Evolutionary conservation across 2,888 invertebrate species (phyloP), one percentile per base, ranked within the genome.

Genomic region (Sisyra nigra): DNA sequence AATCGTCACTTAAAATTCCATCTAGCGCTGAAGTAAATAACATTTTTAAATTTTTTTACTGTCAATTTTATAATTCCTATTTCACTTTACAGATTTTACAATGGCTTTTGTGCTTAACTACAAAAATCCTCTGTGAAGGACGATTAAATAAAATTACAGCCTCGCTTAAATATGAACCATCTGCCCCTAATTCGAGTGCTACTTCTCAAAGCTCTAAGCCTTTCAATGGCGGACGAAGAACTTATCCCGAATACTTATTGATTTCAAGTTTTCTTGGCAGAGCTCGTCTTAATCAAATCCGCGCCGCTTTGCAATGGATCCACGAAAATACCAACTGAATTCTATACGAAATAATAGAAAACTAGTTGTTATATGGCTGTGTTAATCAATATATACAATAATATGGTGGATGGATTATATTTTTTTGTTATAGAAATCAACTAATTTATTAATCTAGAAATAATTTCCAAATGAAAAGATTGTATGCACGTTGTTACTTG

Each of bases 71-170:
- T 40, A 15, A 43, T 14, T 13, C 36, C 30, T 46, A 34, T 49
- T 31, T 48, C 39, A 48, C 54, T 47, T 54, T 53, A 11, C 50
- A 81, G 78, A 72, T 83, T 45, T 65, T 82, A 42, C 79, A 82
- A 53, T 83, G 82, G 82, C 63, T 83, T 29, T 62, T 83, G 48
- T 76, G 77, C 46, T 62, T 83, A 24, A 78, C 82, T 2, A 80
- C 81, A 7, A 83, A 83, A 66, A 71, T 82, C 11, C 66, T 83
- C 46, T 80, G 76, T 53, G 78, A 80, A 55, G 71, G 72, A 40
- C 64, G 65, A 17, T 52, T 63, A 17, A 53, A 52, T 18, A 58
- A 58, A 35, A 51, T 52, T 7, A 45, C 46, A 18, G 35, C 29
- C 7, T 24, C 24, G 7, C 13, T 33, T 14, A 14, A 24, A 35